Percentiles rank a stretch among this genome's conserved stretches.
phyloP scores from a whole-genome alignment of 2,797 vertebrate species.

The Peromyscus attwateri region DNA sequence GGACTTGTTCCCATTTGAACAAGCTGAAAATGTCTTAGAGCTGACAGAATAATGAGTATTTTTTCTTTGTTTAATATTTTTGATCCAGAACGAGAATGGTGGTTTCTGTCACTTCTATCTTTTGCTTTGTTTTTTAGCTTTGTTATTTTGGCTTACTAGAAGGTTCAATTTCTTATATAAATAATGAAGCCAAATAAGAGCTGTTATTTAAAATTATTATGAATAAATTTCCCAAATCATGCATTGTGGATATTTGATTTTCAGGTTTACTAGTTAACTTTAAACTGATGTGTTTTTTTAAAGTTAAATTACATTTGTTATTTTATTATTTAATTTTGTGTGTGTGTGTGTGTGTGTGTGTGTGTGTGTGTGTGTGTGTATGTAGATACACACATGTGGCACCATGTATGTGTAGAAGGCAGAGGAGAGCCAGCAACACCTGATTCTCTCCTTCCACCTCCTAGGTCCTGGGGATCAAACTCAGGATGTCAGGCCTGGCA shows the following conservation, averaged over 20 bases:
- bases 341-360: neutral
- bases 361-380: neutral
- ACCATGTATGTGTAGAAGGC: neutral
- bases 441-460: neutral
- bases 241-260: constrained; percentile 20
- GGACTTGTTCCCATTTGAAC: constrained; percentile 86
- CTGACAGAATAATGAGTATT: constrained; percentile 87
- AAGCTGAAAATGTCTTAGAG: constrained; percentile 87
- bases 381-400: neutral
- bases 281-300: neutral
- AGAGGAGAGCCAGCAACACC: neutral
- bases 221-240: constrained; percentile 67
- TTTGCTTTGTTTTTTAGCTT: constrained; percentile 74
- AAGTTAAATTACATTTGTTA: neutral
- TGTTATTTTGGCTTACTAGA: constrained; percentile 81
- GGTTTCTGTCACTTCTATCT: constrained; percentile 83
- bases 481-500: neutral
- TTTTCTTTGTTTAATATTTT: constrained; percentile 88
- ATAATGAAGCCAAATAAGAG: constrained; percentile 80
- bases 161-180: constrained; percentile 78
- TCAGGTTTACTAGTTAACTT: constrained; percentile 51
- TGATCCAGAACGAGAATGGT: constrained; percentile 84
- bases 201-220: constrained; percentile 85
- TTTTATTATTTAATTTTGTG: neutral
- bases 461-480: neutral